Conservation (phyloP, 2,888 invertebrate genomes). For the Antheraea yamamai region DNA sequence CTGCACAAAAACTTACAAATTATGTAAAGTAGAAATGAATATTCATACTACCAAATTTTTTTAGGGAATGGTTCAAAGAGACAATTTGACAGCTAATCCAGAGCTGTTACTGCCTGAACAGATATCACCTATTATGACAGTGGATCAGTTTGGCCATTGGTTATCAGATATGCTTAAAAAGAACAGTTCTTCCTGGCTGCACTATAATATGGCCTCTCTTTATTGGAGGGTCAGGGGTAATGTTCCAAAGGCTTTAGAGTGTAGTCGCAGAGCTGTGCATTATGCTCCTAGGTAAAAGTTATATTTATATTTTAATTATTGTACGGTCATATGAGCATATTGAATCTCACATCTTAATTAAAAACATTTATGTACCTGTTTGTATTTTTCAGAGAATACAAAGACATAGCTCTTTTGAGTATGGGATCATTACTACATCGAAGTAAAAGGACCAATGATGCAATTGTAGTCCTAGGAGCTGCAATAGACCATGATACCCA, state of each 20-base stretch:
- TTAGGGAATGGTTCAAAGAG: slow-evolving; percentile 62
- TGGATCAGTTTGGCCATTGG: slow-evolving; percentile 82
- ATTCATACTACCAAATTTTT: neutral
- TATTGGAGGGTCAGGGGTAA: slow-evolving; percentile 90
- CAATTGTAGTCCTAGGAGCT: slow-evolving; percentile 86
- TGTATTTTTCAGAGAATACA: slow-evolving; percentile 82
- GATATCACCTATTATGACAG: slow-evolving; percentile 56
- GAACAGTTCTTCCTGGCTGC: slow-evolving; percentile 89
- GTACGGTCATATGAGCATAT: neutral
- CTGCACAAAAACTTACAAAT: neutral
- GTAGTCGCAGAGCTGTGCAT: slow-evolving; percentile 88
- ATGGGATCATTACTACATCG: slow-evolving; percentile 88
- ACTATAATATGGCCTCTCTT: slow-evolving; percentile 89
- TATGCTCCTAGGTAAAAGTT: slow-evolving; percentile 85
- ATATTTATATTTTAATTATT: neutral
- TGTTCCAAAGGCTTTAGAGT: slow-evolving; percentile 90
- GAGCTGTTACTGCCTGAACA: slow-evolving; percentile 53
- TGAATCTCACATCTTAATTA: neutral
- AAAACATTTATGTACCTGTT: neutral
- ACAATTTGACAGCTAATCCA: slow-evolving; percentile 56
- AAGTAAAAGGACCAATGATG: slow-evolving; percentile 85
- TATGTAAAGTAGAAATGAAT: neutral
- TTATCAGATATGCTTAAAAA: slow-evolving; percentile 83
- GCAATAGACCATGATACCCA: slow-evolving; percentile 87
- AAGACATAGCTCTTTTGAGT: slow-evolving; percentile 87